Percentiles rank a stretch among this genome's conserved stretches.
phyloP scores from a whole-genome alignment of 2,113 vertebrate species.

The Agelaius tricolor region DNA sequence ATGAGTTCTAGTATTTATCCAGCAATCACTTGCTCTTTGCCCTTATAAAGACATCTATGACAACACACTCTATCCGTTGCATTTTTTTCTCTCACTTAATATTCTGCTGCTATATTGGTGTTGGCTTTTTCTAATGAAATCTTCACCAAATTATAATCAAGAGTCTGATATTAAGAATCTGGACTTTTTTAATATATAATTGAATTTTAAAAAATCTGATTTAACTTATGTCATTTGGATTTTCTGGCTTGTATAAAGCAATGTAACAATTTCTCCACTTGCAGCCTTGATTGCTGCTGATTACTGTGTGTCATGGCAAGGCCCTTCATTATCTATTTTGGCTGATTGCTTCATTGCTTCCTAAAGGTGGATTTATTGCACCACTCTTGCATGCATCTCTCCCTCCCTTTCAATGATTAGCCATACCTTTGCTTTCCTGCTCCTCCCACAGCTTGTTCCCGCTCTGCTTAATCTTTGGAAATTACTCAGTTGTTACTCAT shows the following conservation, averaged over 20 bases:
- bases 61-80: neutral
- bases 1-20: neutral
- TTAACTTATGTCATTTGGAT: neutral
- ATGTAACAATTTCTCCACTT: neutral
- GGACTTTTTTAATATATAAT: neutral
- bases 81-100: neutral
- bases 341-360: neutral
- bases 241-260: neutral
- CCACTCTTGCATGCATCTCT: neutral
- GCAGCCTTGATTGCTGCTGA: neutral
- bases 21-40: neutral
- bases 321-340: neutral
- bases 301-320: neutral
- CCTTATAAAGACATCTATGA: neutral
- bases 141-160: neutral
- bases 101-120: neutral
- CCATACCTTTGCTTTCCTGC: neutral
- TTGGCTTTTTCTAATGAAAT: neutral
- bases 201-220: neutral
- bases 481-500: neutral
- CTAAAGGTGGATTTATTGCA: neutral
- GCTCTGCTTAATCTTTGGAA: neutral
- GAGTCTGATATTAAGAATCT: neutral
- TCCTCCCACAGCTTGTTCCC: neutral
- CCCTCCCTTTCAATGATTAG: neutral